Conservation (phyloP, 2,797 vertebrate species). For the Pseudochromis fuscus region DNA sequence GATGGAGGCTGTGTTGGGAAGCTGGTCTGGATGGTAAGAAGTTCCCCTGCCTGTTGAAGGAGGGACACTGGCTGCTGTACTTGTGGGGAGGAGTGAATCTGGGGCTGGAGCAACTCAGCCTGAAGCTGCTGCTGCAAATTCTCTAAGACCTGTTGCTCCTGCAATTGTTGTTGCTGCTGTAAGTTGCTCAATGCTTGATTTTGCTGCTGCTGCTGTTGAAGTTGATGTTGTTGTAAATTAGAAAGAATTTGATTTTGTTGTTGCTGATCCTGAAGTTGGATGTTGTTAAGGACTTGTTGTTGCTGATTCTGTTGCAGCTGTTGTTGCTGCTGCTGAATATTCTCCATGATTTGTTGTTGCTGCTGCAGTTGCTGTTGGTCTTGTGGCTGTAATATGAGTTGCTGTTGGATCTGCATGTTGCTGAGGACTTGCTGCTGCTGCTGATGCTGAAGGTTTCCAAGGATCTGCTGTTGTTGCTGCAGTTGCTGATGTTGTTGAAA, state of each 20-base stretch:
- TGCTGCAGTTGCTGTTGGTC: conserved; percentile 74
- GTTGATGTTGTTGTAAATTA: conserved; percentile 83
- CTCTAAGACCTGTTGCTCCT: conserved; percentile 85
- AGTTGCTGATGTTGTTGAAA: conserved; percentile 75
- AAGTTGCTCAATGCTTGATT: conserved; percentile 80
- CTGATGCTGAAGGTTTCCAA: conserved; percentile 74
- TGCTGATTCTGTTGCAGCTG: conserved; percentile 83
- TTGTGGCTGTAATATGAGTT: conserved; percentile 76
- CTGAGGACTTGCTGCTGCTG: conserved; percentile 66
- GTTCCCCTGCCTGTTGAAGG: conserved; percentile 92
- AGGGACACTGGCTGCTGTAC: conserved; percentile 88
- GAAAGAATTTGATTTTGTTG: conserved; percentile 83
- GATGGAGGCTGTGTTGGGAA: conserved; percentile 91
- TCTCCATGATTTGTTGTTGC: conserved; percentile 74
- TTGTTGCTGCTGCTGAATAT: conserved; percentile 78
- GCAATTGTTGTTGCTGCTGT: conserved; percentile 81
- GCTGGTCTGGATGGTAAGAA: conserved; percentile 94
- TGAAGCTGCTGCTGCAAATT: conserved; percentile 89
- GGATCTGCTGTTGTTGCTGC: conserved; percentile 74
- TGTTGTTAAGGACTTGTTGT: conserved; percentile 85
- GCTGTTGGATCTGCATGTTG: conserved; percentile 84
- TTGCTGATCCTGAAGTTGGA: conserved; percentile 84
- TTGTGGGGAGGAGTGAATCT: conserved; percentile 82
- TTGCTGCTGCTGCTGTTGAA: conserved; percentile 79
- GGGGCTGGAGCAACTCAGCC: conserved; percentile 91